A percentile compares a stretch with the other conserved stretches of the same genome.
These are phyloP conservation scores for Tetrao urogallus DNA, from an alignment of 2,113 vertebrate genomes.

Conservation along the genomic window DNA sequence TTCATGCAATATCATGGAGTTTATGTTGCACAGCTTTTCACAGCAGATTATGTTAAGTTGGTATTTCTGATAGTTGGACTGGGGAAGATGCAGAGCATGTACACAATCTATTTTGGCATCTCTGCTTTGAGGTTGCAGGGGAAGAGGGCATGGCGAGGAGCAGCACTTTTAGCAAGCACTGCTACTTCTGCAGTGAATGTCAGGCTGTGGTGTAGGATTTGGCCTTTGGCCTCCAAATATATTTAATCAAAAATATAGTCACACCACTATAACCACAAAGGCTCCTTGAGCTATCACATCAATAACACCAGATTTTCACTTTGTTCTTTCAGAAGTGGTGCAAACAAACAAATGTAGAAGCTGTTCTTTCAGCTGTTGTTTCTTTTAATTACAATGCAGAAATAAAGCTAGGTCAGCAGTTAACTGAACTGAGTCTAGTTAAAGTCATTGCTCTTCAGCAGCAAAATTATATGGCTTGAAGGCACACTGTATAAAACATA, in stretches of 20 bases:
- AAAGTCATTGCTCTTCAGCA: slow-evolving; percentile 13
- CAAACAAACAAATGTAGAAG: slow-evolving; percentile 26
- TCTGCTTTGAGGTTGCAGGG: background rate
- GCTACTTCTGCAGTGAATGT: background rate
- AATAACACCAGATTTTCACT: slow-evolving; percentile 26
- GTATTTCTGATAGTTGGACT: background rate
- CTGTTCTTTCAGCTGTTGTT: background rate
- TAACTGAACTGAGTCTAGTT: slow-evolving; percentile 15
- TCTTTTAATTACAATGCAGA: slow-evolving; percentile 20
- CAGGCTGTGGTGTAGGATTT: background rate
- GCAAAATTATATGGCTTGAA: background rate
- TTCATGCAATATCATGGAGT: background rate
- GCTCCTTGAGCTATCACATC: background rate
- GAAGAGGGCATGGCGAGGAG: background rate
- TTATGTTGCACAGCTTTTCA: background rate
- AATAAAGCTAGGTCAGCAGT: slow-evolving; percentile 11
- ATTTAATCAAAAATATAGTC: background rate
- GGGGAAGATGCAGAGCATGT: background rate
- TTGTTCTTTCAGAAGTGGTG: background rate
- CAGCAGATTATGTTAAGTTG: background rate
- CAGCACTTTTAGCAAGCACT: background rate
- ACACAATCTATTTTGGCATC: background rate
- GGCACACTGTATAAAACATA: slow-evolving; percentile 1
- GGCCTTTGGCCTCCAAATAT: slow-evolving; percentile 14
- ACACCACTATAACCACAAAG: slow-evolving; percentile 25